phyloP scores from a whole-genome alignment of 2,797 vertebrate species.

The Emydoidea blandingii region DNA sequence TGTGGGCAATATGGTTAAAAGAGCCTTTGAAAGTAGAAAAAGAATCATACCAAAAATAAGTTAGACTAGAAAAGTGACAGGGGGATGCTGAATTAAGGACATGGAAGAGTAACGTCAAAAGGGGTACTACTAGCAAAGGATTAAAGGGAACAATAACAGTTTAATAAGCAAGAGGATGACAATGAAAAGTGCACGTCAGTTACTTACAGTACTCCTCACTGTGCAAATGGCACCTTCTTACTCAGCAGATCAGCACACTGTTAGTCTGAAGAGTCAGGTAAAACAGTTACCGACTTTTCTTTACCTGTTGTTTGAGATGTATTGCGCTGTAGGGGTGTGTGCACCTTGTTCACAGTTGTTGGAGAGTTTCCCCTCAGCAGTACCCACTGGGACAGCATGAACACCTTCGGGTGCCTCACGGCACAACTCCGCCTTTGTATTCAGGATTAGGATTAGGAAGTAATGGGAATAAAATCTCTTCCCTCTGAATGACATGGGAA shows the following conservation, averaged over 20 bases:
- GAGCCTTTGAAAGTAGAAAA: neutral
- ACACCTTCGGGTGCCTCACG: neutral
- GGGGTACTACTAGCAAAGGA: neutral
- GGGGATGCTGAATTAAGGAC: neutral
- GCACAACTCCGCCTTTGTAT: neutral
- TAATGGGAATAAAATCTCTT: neutral
- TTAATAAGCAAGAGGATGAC: neutral
- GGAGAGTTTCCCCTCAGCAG: neutral
- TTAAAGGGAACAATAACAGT: neutral
- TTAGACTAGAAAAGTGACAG: neutral
- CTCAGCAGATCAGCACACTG: neutral
- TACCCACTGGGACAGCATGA: neutral
- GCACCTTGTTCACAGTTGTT: neutral
- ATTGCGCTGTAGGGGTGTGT: neutral
- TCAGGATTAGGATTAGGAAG: neutral
- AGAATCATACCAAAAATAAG: neutral
- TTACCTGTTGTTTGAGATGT: neutral
- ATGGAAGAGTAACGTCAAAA: neutral
- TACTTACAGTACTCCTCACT: neutral
- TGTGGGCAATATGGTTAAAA: constrained; percentile 7
- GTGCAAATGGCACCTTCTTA: neutral
- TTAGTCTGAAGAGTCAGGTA: neutral
- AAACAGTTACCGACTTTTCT: neutral
- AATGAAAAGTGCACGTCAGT: neutral
- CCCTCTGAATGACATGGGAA: neutral